Evolutionary conservation across 2,113 vertebrate genomes (phyloP), one percentile per base, ranked within the genome.

Genomic region (Calidris pugnax): DNA sequence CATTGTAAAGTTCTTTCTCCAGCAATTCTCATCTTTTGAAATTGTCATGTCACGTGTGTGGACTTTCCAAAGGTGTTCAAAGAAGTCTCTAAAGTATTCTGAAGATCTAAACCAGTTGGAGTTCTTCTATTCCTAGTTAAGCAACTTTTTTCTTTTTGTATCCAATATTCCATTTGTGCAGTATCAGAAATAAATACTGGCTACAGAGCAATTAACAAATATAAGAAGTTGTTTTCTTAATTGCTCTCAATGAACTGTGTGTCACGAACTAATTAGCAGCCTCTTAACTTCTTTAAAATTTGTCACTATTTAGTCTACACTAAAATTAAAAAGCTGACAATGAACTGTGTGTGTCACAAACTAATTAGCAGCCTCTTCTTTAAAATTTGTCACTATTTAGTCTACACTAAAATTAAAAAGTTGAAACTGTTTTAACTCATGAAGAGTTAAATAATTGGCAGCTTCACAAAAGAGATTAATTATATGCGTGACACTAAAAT

Each of bases 191-290:
- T 87, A 96, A 94, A 92, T 90, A 88, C 63, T 86, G 81, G 53
- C 89, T 87, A 82, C 96, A 95, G 73, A 96, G 53, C 91, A 97
- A 96, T 83, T 85, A 90, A 72, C 53, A 53, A 95, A 86, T 90
- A 95, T n/a, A 91, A 86, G 87, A 83, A 88, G 69, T 68, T 92
- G 17, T 45, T 87, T 90, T 69, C 24, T 81, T 67, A 82, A 20
- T 68, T 91, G 17, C 69, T 81, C 3, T 0, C 89, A 95, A 47
- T 76, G 73, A 97, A 90, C 50, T 27, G 75, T 72, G 19, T 45
- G 50, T 88, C 89, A 92, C 63, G 75, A 95, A 95, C 92, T 92
- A 96, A 96, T 97, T 97, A 97, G 53, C 85, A 95, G 67, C 37
- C 45, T 85, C 85, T 95, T 93, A 33, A 85, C 90, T 94, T 87